phyloP scores from a whole-genome alignment of 1,140 invertebrate species.

The Drosophila tropicalis region DNA sequence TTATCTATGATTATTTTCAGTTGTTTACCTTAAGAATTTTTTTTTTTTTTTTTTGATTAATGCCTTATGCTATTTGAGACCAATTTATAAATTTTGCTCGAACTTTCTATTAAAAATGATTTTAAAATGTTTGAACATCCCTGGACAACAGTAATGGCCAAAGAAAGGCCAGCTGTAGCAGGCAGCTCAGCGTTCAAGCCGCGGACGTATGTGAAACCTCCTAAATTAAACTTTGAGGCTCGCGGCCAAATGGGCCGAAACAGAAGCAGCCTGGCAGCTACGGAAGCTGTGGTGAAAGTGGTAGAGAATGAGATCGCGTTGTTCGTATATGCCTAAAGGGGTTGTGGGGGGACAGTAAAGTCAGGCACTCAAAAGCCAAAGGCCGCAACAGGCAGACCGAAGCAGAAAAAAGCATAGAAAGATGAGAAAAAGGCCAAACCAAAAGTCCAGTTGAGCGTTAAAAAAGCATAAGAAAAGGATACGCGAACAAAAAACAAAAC shows the following conservation, averaged over 20 bases:
- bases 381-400: slow-evolving; percentile 22
- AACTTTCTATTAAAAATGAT: too few relatives aligned
- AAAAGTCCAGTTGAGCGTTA: slow-evolving; percentile 23
- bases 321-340: slow-evolving; percentile 22
- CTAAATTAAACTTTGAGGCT: slow-evolving; percentile 67
- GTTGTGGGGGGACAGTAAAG: not conserved
- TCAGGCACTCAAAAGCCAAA: slow-evolving; percentile 18
- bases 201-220: slow-evolving; percentile 57
- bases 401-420: slow-evolving; percentile 23
- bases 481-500: slow-evolving; percentile 7
- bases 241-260: slow-evolving; percentile 40
- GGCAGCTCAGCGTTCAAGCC: slow-evolving; percentile 33
- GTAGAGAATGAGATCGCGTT: slow-evolving; percentile 22
- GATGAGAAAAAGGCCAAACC: slow-evolving; percentile 4
- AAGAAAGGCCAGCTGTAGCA: not conserved
- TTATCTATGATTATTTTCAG: too few relatives aligned
- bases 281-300: slow-evolving; percentile 38
- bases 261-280: slow-evolving; percentile 31
- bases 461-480: slow-evolving; percentile 21
- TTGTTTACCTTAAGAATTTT: too few relatives aligned
- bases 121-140: not conserved
- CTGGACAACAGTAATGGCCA: slow-evolving; percentile 2
- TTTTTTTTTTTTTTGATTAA: too few relatives aligned
- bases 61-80: too few relatives aligned
- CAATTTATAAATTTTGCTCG: too few relatives aligned